Percentiles rank a stretch among this genome's conserved stretches.
These are phyloP conservation scores for Liposcelis brunnea DNA, from an alignment of 2,888 invertebrate species.

Conservation along the genomic window DNA sequence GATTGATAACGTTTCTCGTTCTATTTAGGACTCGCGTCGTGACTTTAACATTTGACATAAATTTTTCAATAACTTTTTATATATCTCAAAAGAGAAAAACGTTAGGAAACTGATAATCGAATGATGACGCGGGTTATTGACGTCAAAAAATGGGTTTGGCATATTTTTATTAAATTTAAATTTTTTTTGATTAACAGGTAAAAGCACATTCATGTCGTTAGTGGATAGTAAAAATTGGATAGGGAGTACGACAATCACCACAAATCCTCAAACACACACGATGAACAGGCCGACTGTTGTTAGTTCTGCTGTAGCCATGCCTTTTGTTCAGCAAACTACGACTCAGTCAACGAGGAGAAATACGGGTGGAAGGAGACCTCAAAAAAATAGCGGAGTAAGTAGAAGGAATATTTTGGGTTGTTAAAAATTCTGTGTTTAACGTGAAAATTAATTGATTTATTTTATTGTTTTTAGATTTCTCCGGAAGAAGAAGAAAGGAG, in stretches of 20 bases:
- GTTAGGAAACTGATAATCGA: too few species aligned
- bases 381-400: constrained; percentile 36
- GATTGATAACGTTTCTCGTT: too few species aligned
- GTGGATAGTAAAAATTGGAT: constrained; percentile 33
- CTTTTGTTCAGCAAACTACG: constrained; percentile 7
- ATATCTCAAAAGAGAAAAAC: too few species aligned
- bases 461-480: constrained; percentile 36
- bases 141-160: not conserved
- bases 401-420: not conserved
- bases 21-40: too few species aligned
- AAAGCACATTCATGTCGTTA: constrained; percentile 19
- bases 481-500: constrained; percentile 89
- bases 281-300: constrained; percentile 13
- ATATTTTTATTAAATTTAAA: not conserved
- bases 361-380: constrained; percentile 70
- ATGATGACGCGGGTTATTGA: too few species aligned
- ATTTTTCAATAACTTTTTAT: too few species aligned
- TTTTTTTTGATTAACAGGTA: constrained; percentile 11
- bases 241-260: constrained; percentile 24
- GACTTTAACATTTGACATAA: too few species aligned
- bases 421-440: too few species aligned
- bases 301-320: constrained; percentile 1
- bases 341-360: constrained; percentile 43
- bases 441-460: constrained; percentile 5
- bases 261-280: constrained; percentile 37